phyloP scores from a whole-genome alignment of 2,888 invertebrate genomes.

The Rhagonycha lutea region DNA sequence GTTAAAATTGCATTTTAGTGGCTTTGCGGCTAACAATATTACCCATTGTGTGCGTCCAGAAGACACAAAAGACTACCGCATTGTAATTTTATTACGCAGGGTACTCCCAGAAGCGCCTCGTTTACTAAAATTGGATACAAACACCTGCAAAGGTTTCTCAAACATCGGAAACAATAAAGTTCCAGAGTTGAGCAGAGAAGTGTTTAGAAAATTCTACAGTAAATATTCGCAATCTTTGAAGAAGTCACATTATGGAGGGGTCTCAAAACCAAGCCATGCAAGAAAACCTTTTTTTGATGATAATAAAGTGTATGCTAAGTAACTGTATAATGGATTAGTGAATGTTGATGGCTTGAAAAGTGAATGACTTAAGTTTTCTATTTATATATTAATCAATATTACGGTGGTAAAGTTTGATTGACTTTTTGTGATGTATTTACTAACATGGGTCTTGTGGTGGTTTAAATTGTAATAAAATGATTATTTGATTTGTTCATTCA shows the following conservation, averaged over 20 bases:
- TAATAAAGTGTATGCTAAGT: slow-evolving; percentile 22
- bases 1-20: slow-evolving; percentile 49
- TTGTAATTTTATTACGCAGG: slow-evolving; percentile 58
- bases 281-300: slow-evolving; percentile 29
- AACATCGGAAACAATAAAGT: not conserved
- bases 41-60: slow-evolving; percentile 61
- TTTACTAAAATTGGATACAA: slow-evolving; percentile 26
- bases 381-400: not conserved
- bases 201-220: slow-evolving; percentile 28
- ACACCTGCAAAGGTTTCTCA: slow-evolving; percentile 4
- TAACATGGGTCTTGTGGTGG: not conserved
- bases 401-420: not conserved
- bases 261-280: slow-evolving; percentile 9
- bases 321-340: slow-evolving; percentile 14
- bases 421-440: not conserved
- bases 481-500: not conserved
- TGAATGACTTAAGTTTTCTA: not conserved
- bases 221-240: slow-evolving; percentile 29
- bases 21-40: slow-evolving; percentile 60
- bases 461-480: not conserved
- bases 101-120: slow-evolving; percentile 45
- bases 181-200: slow-evolving; percentile 6
- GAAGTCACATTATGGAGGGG: slow-evolving; percentile 16
- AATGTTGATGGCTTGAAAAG: not conserved
- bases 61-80: slow-evolving; percentile 56